Evolutionary conservation across 2,888 invertebrate genomes (phyloP), one percentile per base, ranked within the genome.

Genomic region (Prosopocoilus inquinatus): DNA sequence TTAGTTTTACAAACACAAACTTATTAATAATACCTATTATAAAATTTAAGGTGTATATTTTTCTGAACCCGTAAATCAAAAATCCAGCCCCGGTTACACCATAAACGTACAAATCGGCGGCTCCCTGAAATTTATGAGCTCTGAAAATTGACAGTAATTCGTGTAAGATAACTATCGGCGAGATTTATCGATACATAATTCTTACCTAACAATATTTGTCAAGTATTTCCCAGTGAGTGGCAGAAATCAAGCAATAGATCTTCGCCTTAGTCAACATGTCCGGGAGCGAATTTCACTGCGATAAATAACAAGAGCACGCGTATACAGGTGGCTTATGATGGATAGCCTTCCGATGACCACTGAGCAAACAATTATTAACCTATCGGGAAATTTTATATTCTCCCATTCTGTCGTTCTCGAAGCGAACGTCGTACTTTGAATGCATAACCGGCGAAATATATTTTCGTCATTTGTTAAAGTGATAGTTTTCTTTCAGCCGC

Each of bases 121-220:
- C 41, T 41, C 12, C 41, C 5, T 13, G 41, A 71, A 72, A 74
- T 74, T 73, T 74, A 73, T 69, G 74, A 70, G 65, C 64, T 64
- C 62, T 65, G 71, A 68, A 71, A 70, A 73, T 72, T 74, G 75
- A 75, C 75, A 73, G 70, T 72, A 74, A 75, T 73, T 72, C 72
- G 71, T 73, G 70, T 69, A 70, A 70, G 71, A 71, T 71, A 69
- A 66, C 71, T 68, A 73, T 72, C 69, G 71, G 67, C 59, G 68
- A 75, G 76, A 76, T 76, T 76, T 76, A 76, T 76, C 70, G 74
- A 71, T 72, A 73, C 73, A 75, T 75, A 75, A 74, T 75, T 76
- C 74, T 75, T 72, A 69, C 59, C 65, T 69, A 71, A 72, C 72
- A 74, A 75, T 75, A 75, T 75, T 75, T 75, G 74, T 74, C 73